A percentile compares a stretch with the other conserved stretches of the same genome.
phyloP scores from a whole-genome alignment of 2,113 vertebrate species.

The Psophia crepitans region DNA sequence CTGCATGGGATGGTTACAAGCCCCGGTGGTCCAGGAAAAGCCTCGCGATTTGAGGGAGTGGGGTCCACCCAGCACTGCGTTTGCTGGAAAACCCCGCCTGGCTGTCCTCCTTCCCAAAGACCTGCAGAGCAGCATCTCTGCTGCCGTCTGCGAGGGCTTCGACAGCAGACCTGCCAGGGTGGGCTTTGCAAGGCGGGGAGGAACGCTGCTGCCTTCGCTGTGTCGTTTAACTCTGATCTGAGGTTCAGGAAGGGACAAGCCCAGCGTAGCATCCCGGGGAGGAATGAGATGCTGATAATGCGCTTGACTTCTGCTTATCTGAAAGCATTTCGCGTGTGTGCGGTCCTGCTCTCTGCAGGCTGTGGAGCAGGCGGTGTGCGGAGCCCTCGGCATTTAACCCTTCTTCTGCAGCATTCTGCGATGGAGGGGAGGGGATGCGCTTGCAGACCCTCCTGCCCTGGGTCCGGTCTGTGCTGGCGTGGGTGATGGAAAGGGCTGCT shows the following conservation, averaged over 20 bases:
- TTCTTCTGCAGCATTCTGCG: background rate
- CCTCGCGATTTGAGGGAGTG: rapidly evolving
- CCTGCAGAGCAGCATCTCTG: background rate
- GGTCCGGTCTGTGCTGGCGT: background rate
- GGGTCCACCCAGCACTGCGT: background rate
- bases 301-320: background rate
- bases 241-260: background rate
- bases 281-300: background rate
- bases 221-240: background rate
- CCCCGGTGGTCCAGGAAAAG: rapidly evolving
- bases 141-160: rapidly evolving
- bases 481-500: background rate
- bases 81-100: background rate
- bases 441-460: background rate
- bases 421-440: background rate
- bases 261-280: background rate
- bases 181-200: background rate
- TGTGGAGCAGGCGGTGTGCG: rapidly evolving
- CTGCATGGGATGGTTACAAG: rapidly evolving
- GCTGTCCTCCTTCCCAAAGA: background rate
- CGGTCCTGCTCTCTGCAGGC: background rate
- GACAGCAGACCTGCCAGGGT: background rate
- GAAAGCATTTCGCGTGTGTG: background rate
- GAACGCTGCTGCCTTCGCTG: rapidly evolving
- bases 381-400: background rate